Evolutionary conservation across 1,140 invertebrate genomes (phyloP).

Genomic region (Geopemphigus sp.): DNA sequence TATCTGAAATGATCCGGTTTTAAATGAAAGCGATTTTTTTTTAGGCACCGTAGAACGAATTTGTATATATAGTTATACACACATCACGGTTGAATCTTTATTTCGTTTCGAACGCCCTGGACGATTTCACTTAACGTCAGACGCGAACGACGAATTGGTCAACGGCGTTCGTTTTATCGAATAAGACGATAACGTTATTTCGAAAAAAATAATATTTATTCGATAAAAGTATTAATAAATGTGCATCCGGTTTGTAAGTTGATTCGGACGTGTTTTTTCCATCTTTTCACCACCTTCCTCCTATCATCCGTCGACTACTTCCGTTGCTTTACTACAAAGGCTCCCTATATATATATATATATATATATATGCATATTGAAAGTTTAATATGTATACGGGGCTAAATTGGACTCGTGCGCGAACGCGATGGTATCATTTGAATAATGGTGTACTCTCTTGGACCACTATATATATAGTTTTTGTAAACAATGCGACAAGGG

Average conservation of each 20-base stretch:
- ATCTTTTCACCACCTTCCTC: background rate
- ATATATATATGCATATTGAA: conserved; percentile 8
- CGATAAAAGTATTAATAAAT: conserved; percentile 17
- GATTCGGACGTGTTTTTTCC: background rate
- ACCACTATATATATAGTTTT: conserved; percentile 5
- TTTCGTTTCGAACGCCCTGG: no score
- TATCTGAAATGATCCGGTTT: no score
- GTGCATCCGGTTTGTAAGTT: background rate
- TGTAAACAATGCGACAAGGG: conserved; percentile 32
- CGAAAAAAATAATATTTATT: background rate
- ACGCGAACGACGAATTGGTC: background rate
- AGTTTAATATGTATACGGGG: conserved; percentile 37
- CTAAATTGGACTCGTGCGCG: conserved; percentile 37
- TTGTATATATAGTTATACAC: no score
- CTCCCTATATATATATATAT: background rate
- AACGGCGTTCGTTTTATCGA: background rate
- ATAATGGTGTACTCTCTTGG: conserved; percentile 40
- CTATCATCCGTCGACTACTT: background rate
- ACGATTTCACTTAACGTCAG: no score
- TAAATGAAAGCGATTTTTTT: no score
- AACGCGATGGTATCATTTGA: conserved; percentile 37
- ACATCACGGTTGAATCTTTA: no score
- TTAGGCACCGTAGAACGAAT: no score
- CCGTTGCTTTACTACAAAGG: background rate
- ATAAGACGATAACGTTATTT: background rate